These are phyloP conservation scores for Aphrophora alni DNA, from an alignment of 2,888 invertebrate species.

Conservation along the genomic window DNA sequence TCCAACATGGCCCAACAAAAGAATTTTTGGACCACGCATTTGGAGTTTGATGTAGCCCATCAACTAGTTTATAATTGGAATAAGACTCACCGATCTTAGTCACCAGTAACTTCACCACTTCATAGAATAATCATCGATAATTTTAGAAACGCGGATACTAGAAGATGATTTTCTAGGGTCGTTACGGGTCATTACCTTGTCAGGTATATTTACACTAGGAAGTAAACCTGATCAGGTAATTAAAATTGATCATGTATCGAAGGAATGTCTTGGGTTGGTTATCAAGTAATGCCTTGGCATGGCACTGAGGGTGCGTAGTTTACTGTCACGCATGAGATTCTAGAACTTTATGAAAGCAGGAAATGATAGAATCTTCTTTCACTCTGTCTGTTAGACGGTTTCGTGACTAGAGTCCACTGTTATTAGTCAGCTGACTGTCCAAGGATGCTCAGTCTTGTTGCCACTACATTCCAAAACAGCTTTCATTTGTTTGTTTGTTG, in stretches of 20 bases:
- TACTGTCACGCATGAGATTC: background rate
- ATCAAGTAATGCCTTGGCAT: background rate
- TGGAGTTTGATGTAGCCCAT: too few relatives aligned
- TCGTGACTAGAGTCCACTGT: background rate
- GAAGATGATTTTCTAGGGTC: background rate
- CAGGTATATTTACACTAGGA: background rate
- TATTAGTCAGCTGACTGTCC: background rate
- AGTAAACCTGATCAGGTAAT: background rate
- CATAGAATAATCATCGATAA: too few relatives aligned
- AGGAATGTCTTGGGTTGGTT: too few relatives aligned
- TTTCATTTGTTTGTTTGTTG: background rate
- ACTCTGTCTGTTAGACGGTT: background rate
- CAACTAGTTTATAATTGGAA: too few relatives aligned
- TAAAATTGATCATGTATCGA: background rate
- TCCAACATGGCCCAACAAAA: too few relatives aligned
- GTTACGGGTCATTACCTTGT: background rate
- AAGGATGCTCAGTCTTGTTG: too few relatives aligned
- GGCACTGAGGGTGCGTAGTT: background rate
- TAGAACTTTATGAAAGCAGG: background rate
- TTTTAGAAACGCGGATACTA: background rate
- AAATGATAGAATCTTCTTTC: background rate
- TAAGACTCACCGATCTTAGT: too few relatives aligned
- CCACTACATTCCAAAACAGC: background rate
- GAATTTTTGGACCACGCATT: too few relatives aligned
- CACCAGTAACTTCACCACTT: too few relatives aligned